A percentile compares a stretch with the other conserved stretches of the same genome.
phyloP scores from a whole-genome alignment of 2,888 invertebrate genomes.

The Piscicola geometra region DNA sequence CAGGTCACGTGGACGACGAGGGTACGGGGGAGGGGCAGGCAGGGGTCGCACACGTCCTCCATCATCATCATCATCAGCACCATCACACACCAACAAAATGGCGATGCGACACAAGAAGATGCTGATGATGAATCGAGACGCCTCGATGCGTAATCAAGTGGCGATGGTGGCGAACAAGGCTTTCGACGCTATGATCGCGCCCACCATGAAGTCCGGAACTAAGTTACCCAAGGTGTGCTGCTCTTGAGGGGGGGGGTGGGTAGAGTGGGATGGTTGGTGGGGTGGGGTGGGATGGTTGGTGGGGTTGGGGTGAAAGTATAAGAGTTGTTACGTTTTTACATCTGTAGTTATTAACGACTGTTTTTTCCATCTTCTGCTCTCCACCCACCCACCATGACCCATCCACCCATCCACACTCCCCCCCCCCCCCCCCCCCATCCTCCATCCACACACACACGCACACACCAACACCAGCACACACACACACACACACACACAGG shows the following conservation, averaged over 20 bases:
- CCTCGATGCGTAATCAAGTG: neutral
- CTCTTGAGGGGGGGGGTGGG: neutral
- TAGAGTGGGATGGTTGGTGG: neutral
- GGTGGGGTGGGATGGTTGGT: neutral
- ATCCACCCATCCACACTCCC: too few relatives aligned
- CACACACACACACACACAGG: neutral
- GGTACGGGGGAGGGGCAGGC: neutral
- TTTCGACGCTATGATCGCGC: neutral
- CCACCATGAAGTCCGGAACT: slow-evolving; percentile 18
- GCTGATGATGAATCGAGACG: neutral
- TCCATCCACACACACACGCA: neutral
- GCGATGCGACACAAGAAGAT: neutral
- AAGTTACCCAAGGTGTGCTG: neutral
- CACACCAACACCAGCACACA: neutral
- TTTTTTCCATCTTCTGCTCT: too few relatives aligned
- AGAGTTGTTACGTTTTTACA: neutral
- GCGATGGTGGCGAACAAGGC: neutral
- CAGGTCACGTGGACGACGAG: too few relatives aligned
- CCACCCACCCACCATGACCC: neutral
- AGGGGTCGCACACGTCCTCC: neutral
- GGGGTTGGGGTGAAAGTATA: too few relatives aligned
- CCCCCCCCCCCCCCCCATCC: too few relatives aligned
- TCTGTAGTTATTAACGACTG: neutral
- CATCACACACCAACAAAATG: neutral
- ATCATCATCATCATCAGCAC: neutral